Conservation (phyloP, 2,888 invertebrate species). For the Sisyra terminalis region DNA sequence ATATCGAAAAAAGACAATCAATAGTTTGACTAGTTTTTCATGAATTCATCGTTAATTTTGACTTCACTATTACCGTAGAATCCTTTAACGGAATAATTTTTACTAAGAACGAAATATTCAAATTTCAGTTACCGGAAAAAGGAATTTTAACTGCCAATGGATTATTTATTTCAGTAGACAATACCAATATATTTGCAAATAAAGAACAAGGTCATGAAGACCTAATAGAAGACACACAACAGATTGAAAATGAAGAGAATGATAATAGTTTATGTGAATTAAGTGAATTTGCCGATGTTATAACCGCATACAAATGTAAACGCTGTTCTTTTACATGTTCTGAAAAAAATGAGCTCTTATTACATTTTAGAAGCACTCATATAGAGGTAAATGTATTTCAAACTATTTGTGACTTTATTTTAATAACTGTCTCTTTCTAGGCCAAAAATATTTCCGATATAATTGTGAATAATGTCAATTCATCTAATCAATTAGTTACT, state of each 20-base stretch:
- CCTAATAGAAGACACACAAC: constrained; percentile 7
- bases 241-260: constrained; percentile 8
- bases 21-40: no score
- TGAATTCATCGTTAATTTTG: no score
- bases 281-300: constrained; percentile 17
- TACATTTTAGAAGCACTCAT: constrained; percentile 19
- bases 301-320: constrained; percentile 23
- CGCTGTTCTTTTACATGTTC: constrained; percentile 22
- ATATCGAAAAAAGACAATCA: no score
- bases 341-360: constrained; percentile 18
- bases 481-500: no score
- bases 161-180: constrained; percentile 17
- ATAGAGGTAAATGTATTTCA: constrained; percentile 11
- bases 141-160: constrained; percentile 16
- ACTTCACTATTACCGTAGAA: no score
- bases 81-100: background rate
- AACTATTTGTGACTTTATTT: no score
- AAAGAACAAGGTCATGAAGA: background rate
- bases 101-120: background rate
- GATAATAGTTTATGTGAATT: constrained; percentile 4
- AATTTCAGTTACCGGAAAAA: constrained; percentile 15
- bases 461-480: no score
- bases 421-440: no score
- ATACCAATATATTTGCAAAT: constrained; percentile 3
- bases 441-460: no score